phyloP scores from a whole-genome alignment of 2,797 vertebrate genomes.

The Chiroxiphia lanceolata region DNA sequence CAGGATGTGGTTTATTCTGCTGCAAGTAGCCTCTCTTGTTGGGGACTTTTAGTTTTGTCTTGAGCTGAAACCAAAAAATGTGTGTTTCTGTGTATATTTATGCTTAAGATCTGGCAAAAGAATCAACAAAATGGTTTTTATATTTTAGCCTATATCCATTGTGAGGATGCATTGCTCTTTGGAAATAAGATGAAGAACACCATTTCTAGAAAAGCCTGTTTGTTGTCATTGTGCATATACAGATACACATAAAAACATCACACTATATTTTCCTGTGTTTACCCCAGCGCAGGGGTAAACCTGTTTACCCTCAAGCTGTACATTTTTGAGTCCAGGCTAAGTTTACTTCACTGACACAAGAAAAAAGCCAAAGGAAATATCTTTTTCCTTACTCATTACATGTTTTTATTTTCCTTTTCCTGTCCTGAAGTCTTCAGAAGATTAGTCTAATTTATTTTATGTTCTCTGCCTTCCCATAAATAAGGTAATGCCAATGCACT shows the following conservation, averaged over 20 bases:
- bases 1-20: background rate
- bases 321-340: slow-evolving; percentile 6
- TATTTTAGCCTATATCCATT: background rate
- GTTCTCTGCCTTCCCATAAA: background rate
- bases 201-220: background rate
- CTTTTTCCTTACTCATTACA: background rate
- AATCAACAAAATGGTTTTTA: background rate
- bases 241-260: background rate
- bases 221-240: background rate
- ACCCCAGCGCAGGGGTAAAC: background rate
- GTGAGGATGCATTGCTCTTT: background rate
- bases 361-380: slow-evolving; percentile 8
- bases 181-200: background rate
- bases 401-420: slow-evolving; percentile 16
- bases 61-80: background rate
- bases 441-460: slow-evolving; percentile 29
- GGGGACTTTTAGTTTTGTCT: background rate
- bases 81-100: background rate
- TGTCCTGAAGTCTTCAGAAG: background rate
- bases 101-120: background rate
- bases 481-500: background rate
- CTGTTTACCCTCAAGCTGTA: background rate
- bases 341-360: background rate
- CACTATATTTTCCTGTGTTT: background rate
- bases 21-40: background rate